Conservation (phyloP, 2,113 vertebrate species). For the Scomber japonicus region DNA sequence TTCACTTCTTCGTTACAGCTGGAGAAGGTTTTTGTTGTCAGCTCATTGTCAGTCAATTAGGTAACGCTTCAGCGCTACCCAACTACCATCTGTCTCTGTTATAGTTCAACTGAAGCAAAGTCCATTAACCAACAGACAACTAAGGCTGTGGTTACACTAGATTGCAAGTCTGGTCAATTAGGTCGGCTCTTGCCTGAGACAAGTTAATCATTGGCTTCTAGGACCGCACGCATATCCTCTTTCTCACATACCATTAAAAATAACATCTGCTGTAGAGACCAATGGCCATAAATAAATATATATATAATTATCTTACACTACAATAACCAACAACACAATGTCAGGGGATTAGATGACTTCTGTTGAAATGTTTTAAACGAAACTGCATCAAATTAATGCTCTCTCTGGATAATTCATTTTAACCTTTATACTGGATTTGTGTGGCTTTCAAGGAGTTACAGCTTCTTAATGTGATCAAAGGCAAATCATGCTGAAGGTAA, state of each 20-base stretch:
- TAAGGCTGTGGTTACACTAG: constrained; percentile 60
- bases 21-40: constrained; percentile 59
- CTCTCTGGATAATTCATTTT: background rate
- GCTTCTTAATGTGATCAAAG: constrained; percentile 1
- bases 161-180: constrained; percentile 78
- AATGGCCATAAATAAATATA: background rate
- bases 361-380: constrained; percentile 11
- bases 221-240: constrained; percentile 37
- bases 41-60: constrained; percentile 71
- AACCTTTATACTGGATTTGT: background rate
- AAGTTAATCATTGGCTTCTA: constrained; percentile 65
- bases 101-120: constrained; percentile 69
- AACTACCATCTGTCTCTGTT: constrained; percentile 77
- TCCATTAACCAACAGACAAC: constrained; percentile 75
- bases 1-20: constrained; percentile 45
- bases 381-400: background rate
- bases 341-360: background rate
- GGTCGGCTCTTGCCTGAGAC: constrained; percentile 72
- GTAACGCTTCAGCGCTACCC: constrained; percentile 48
- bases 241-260: constrained; percentile 52
- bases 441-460: background rate
- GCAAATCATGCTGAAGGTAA: background rate
- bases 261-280: constrained; percentile 43
- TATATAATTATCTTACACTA: background rate
- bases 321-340: constrained; percentile 15